A percentile compares a stretch with the other conserved stretches of the same genome.
These are phyloP conservation scores for Seriola dumerili DNA, from an alignment of 2,113 vertebrate genomes.

Conservation along the genomic window DNA sequence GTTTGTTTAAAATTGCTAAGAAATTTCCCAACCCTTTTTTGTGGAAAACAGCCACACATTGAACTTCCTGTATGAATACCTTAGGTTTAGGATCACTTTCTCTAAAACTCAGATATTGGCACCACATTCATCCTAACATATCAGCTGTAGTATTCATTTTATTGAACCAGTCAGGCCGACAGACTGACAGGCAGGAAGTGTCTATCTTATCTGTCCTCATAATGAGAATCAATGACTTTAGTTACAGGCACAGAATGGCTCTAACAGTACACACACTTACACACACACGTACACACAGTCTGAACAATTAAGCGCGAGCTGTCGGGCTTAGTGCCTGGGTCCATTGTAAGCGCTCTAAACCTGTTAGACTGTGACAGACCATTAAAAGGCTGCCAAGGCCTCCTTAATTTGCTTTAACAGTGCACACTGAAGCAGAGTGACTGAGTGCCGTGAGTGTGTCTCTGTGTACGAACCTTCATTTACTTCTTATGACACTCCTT, in stretches of 20 bases:
- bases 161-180: slow-evolving; percentile 57
- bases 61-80: slow-evolving; percentile 27
- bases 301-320: slow-evolving; percentile 86
- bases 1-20: slow-evolving; percentile 49
- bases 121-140: slow-evolving; percentile 43
- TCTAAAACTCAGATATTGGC: slow-evolving; percentile 36
- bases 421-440: slow-evolving; percentile 75
- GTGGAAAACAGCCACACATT: slow-evolving; percentile 35
- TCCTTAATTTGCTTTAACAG: slow-evolving; percentile 81
- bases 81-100: slow-evolving; percentile 46
- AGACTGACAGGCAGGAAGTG: slow-evolving; percentile 60
- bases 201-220: slow-evolving; percentile 70
- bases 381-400: slow-evolving; percentile 86
- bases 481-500: slow-evolving; percentile 55
- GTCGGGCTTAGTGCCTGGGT: slow-evolving; percentile 84
- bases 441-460: slow-evolving; percentile 52
- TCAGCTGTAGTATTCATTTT: slow-evolving; percentile 45
- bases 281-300: slow-evolving; percentile 76
- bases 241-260: slow-evolving; percentile 78
- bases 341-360: slow-evolving; percentile 86
- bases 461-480: slow-evolving; percentile 59
- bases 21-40: slow-evolving; percentile 29
- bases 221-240: slow-evolving; percentile 81
- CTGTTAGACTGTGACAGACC: slow-evolving; percentile 86
- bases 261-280: slow-evolving; percentile 60